Evolutionary conservation across 2,113 vertebrate species (phyloP).

Genomic region (Mustela lutreola): DNA sequence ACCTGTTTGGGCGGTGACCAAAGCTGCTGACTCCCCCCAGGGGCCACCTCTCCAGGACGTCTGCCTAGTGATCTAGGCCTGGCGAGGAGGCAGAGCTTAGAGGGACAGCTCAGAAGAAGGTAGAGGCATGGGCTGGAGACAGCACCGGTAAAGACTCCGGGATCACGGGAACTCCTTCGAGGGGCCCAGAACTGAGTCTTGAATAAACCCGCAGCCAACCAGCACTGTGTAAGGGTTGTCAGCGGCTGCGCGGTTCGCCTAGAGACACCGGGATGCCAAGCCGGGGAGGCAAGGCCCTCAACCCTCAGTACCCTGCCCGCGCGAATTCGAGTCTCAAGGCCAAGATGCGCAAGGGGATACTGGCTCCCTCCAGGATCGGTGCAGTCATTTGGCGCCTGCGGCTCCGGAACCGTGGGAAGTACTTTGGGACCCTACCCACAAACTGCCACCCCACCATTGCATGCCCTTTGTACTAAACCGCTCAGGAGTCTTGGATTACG

Average conservation of each 20-base stretch:
- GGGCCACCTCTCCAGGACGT: not conserved
- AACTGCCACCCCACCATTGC: not conserved
- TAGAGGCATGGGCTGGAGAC: not conserved
- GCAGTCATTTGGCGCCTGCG: not conserved
- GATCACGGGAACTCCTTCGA: not conserved
- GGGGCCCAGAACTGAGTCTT: not conserved
- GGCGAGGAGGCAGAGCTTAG: not conserved
- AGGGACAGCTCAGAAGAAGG: not conserved
- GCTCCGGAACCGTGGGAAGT: not conserved
- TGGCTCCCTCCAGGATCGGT: not conserved
- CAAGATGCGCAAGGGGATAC: not conserved
- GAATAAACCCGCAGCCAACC: not conserved
- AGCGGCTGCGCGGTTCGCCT: not conserved
- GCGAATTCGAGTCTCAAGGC: not conserved
- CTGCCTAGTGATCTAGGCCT: not conserved
- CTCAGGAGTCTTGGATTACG: not conserved
- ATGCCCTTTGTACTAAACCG: not conserved
- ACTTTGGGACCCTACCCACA: not conserved
- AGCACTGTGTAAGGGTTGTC: not conserved
- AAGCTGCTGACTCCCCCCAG: not conserved
- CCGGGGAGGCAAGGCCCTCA: not conserved
- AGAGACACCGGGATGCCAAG: not conserved
- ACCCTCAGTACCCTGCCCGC: not conserved
- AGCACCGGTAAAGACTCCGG: not conserved
- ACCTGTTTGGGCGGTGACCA: not conserved